A percentile compares a stretch with the other conserved stretches of the same genome.
Conservation (phyloP, 2,888 invertebrate genomes). For the Cheilosia soror region DNA sequence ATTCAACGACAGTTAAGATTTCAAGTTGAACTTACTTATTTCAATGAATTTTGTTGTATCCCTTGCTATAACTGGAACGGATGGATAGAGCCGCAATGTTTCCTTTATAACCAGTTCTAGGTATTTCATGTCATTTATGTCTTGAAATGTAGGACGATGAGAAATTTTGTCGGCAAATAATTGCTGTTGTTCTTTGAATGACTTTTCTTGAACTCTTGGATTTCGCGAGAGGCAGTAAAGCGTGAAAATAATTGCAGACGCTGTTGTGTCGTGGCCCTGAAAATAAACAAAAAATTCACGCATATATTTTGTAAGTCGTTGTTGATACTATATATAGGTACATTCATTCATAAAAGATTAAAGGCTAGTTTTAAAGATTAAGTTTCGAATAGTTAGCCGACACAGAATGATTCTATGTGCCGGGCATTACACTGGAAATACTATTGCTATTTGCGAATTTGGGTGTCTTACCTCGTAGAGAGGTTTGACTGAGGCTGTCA, state of each 20-base stretch:
- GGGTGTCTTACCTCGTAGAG: no score
- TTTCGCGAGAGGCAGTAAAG: conserved; percentile 85
- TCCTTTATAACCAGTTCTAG: conserved; percentile 81
- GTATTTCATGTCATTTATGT: conserved; percentile 81
- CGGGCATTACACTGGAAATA: no score
- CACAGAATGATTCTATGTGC: no score
- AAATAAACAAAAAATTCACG: conserved; percentile 38
- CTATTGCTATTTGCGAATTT: no score
- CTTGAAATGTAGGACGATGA: conserved; percentile 79
- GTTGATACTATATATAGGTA: no score
- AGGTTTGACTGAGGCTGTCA: no score
- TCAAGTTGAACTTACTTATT: conserved; percentile 77
- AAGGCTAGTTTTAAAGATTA: no score
- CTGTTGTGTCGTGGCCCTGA: conserved; percentile 86
- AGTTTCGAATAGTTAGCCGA: no score
- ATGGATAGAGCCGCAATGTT: conserved; percentile 80
- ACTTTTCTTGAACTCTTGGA: conserved; percentile 84
- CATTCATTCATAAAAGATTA: no score
- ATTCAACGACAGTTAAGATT: no score
- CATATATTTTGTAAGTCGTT: no score
- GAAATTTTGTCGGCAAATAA: conserved; percentile 82
- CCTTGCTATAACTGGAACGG: conserved; percentile 80
- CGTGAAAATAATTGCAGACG: conserved; percentile 85
- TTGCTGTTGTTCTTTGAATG: conserved; percentile 84
- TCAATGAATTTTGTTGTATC: conserved; percentile 78